Base-by-base conservation (phyloP, 1,140 invertebrate species). In the Harlomillsia oculata region DNA sequence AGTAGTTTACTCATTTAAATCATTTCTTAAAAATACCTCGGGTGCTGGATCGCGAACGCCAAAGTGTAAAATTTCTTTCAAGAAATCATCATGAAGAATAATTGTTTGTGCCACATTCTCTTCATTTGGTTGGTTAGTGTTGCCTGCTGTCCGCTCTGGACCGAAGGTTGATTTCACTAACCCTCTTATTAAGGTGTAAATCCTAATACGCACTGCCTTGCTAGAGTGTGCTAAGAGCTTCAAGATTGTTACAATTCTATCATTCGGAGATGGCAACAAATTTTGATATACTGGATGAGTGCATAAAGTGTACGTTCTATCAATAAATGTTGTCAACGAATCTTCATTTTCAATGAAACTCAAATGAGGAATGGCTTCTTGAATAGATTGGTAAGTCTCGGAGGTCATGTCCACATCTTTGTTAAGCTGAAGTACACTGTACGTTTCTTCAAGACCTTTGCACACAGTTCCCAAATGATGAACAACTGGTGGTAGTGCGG, bases 381-480 rank as follows among this genome's bases (percentile, higher is more conserved):
- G 29, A 1, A 30, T 30, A 32, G 34, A 46, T 18, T 6, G 23
- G 34, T 30, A 46, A 20, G 53, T 48, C 30, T 45, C 41, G 16
- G 20, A 34, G 5, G 29, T 46, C 53, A 34, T 56, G 16, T 36
- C 48, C 14, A 50, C 30, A 36, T 50, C 32, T n/a, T 50, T 37
- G 8, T 26, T 25, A 21, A 36, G 18, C 8, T 37, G 21, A 21
- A 36, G 9, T 4, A 36, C 32, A n/a, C 37, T 50, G 48, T 37
- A 50, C 21, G 21, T 56, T 56, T 39, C 46, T 39, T 44, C 37
- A 11, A 40, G 13, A 49, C 28, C 18, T 13, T 29, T 45, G 5
- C 26, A 44, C 0, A 34, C 34, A 3, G 28, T n/a, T 5, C 41
- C 26, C 46, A 18, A 20, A 20, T 45, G 56, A 44, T 28, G 25